Evolutionary conservation across 2,113 vertebrate genomes (phyloP).

Genomic region (Strix aluco): DNA sequence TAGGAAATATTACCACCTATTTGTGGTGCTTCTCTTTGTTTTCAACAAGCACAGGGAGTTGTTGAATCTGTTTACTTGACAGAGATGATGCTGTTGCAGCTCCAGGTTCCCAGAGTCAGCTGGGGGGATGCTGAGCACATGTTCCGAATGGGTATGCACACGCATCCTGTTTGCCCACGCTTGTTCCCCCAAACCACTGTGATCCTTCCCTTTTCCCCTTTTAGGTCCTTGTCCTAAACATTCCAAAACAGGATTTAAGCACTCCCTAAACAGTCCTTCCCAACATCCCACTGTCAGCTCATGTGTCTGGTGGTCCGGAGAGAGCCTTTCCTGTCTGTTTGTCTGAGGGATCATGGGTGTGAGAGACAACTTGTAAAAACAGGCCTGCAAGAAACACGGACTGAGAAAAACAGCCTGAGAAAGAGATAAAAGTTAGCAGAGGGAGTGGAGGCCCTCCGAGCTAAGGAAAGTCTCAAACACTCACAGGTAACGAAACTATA

Average conservation of each 20-base stretch:
- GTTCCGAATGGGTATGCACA: neutral
- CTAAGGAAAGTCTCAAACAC: too few species aligned
- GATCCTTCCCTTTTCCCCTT: neutral
- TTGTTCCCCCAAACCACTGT: neutral
- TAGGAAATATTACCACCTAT: neutral
- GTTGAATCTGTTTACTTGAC: fast-evolving
- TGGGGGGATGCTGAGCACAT: fast-evolving
- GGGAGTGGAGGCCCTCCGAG: too few species aligned
- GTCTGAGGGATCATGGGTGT: too few species aligned
- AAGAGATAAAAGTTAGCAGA: too few species aligned
- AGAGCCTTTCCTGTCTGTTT: neutral
- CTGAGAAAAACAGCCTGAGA: too few species aligned
- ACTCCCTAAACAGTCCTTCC: neutral
- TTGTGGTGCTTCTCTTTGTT: neutral
- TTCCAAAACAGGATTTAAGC: neutral
- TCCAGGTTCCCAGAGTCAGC: neutral
- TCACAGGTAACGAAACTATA: too few species aligned
- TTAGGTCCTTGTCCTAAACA: neutral
- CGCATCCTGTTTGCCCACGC: neutral
- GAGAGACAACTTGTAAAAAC: too few species aligned
- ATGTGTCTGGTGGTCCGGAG: neutral
- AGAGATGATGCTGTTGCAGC: neutral
- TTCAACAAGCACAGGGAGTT: neutral
- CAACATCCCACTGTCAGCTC: fast-evolving
- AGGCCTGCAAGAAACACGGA: too few species aligned